phyloP scores from a whole-genome alignment of 2,888 invertebrate genomes.

The Nomada lathburiana region DNA sequence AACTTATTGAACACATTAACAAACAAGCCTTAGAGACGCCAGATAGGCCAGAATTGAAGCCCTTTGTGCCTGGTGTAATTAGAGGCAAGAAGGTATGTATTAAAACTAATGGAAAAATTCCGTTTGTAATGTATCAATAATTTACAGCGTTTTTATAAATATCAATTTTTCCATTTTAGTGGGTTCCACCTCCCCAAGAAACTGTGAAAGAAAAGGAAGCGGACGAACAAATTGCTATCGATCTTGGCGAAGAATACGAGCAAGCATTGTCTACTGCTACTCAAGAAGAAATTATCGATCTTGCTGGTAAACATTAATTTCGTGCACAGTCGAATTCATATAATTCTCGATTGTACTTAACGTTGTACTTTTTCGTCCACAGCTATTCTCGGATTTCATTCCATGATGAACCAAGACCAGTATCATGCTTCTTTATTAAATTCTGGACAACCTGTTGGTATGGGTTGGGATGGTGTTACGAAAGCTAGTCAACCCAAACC shows the following conservation, averaged over 20 bases:
- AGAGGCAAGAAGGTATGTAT: conserved; percentile 93
- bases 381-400: conserved; percentile 99
- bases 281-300: conserved; percentile 99
- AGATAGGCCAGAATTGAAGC: conserved; percentile 98
- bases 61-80: conserved; percentile 95
- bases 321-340: background rate
- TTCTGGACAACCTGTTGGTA: conserved; percentile 95
- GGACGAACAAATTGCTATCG: conserved; percentile 96
- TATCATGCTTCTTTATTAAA: conserved; percentile 98
- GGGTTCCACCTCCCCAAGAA: conserved; percentile 91
- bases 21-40: conserved; percentile 99
- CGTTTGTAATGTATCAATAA: background rate
- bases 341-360: background rate
- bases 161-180: conserved; percentile 85
- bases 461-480: conserved; percentile 97
- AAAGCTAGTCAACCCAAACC: conserved; percentile 96
- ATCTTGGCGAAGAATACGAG: conserved; percentile 97
- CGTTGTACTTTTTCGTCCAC: conserved; percentile 76
- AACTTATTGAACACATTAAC: conserved; percentile 97
- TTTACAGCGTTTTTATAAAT: background rate
- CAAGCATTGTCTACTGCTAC: conserved; percentile 94
- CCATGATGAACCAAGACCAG: conserved; percentile 99
- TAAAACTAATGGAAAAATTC: background rate
- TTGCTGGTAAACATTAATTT: conserved; percentile 89
- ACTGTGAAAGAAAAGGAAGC: conserved; percentile 91